A percentile compares a stretch with the other conserved stretches of the same genome.
These are phyloP conservation scores for Philonicus albiceps DNA, from an alignment of 2,888 invertebrate species.

Conservation along the genomic window DNA sequence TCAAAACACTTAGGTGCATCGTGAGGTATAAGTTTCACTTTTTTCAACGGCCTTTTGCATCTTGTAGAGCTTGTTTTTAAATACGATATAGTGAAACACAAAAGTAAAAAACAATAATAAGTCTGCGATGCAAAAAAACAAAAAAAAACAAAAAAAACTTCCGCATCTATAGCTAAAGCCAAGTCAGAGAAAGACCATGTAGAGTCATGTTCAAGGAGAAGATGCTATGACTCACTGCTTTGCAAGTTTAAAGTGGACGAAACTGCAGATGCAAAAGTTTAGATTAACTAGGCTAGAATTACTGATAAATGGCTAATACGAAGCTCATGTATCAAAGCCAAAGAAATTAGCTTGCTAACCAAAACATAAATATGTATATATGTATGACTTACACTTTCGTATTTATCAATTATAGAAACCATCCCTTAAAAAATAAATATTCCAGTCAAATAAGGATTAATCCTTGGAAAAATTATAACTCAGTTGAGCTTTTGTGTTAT, in stretches of 20 bases:
- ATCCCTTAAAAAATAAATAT: background rate
- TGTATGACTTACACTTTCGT: background rate
- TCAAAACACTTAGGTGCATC: constrained; percentile 16
- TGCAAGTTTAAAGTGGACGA: background rate
- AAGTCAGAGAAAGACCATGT: background rate
- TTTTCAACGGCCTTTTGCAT: background rate
- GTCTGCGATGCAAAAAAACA: background rate
- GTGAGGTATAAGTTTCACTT: constrained; percentile 13
- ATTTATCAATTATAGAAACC: background rate
- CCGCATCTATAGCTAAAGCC: background rate
- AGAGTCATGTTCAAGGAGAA: constrained; percentile 17
- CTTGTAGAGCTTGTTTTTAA: background rate
- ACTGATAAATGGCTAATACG: too few relatives aligned
- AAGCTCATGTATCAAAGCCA: too few relatives aligned
- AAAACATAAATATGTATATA: background rate
- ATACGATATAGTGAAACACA: background rate
- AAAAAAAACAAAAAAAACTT: too few relatives aligned
- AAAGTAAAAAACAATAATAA: background rate
- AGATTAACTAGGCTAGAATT: background rate
- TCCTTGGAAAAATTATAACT: too few relatives aligned
- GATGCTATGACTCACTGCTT: background rate
- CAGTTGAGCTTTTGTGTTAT: too few relatives aligned
- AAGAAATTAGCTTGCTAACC: too few relatives aligned
- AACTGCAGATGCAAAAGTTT: background rate
- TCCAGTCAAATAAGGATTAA: too few relatives aligned